Conservation (phyloP, 2,888 invertebrate species). For the Amphimallon solstitiale region DNA sequence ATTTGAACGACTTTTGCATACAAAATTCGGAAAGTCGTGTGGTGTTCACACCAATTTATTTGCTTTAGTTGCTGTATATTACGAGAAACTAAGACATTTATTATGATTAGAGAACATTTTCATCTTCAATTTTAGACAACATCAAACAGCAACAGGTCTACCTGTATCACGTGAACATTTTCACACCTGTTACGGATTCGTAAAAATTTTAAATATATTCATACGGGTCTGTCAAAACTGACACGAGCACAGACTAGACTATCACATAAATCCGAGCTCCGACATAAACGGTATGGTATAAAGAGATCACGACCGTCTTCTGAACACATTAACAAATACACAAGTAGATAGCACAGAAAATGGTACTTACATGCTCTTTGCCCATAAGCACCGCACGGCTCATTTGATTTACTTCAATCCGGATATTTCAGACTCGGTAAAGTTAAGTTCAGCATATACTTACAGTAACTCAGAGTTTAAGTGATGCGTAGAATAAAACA, state of each 20-base stretch:
- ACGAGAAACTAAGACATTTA: no score
- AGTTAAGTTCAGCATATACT: slow-evolving; percentile 4
- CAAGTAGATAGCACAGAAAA: neutral
- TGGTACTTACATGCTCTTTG: neutral
- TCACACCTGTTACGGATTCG: neutral
- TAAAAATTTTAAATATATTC: neutral
- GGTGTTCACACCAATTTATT: no score
- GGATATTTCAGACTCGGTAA: slow-evolving; percentile 5
- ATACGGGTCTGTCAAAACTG: slow-evolving; percentile 1
- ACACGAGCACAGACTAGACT: neutral
- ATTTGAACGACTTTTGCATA: no score
- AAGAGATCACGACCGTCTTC: neutral
- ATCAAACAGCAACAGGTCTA: neutral
- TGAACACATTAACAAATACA: neutral
- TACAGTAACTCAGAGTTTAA: no score
- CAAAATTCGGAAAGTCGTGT: no score
- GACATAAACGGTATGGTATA: neutral
- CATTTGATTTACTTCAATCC: slow-evolving; percentile 18
- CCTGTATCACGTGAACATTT: neutral
- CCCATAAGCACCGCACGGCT: neutral
- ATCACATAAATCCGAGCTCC: neutral
- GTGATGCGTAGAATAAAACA: no score
- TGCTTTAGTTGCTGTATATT: no score
- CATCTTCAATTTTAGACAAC: neutral
- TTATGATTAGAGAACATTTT: no score